Percentiles rank a stretch among this genome's conserved stretches.
phyloP scores from a whole-genome alignment of 2,888 invertebrate genomes.

The Reticulitermes lucifugus region DNA sequence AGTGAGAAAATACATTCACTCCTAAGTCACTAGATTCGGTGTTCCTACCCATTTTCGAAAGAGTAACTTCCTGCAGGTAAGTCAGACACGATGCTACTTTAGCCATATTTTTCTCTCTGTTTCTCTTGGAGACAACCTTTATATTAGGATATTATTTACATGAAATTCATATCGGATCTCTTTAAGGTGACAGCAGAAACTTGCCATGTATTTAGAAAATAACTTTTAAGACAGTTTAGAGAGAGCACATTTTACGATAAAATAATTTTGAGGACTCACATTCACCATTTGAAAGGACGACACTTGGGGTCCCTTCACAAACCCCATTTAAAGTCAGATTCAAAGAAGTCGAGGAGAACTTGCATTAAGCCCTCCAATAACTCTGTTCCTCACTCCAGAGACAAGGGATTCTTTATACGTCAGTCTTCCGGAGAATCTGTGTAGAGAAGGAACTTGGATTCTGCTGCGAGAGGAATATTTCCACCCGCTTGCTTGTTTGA shows the following conservation, averaged over 20 bases:
- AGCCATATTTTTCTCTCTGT: too few species aligned
- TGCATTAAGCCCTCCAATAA: slow-evolving; percentile 9
- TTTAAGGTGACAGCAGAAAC: too few species aligned
- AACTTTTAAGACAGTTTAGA: neutral
- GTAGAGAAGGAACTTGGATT: neutral
- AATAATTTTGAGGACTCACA: neutral
- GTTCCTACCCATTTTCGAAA: too few species aligned
- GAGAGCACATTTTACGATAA: neutral
- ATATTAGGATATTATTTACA: too few species aligned
- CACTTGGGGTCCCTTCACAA: neutral
- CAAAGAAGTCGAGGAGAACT: neutral
- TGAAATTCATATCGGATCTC: too few species aligned
- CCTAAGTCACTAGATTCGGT: too few species aligned
- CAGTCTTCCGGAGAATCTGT: neutral
- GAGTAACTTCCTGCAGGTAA: too few species aligned
- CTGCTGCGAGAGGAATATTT: neutral
- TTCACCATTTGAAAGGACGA: neutral
- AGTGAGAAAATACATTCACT: too few species aligned
- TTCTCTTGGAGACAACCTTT: too few species aligned
- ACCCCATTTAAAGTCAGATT: neutral
- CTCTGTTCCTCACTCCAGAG: neutral
- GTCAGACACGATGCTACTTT: too few species aligned
- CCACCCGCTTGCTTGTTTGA: neutral
- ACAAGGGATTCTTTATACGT: neutral
- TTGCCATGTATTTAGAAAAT: neutral